Evolutionary conservation across 1,140 invertebrate genomes (phyloP).

Genomic region (Scaptomyza graminum): DNA sequence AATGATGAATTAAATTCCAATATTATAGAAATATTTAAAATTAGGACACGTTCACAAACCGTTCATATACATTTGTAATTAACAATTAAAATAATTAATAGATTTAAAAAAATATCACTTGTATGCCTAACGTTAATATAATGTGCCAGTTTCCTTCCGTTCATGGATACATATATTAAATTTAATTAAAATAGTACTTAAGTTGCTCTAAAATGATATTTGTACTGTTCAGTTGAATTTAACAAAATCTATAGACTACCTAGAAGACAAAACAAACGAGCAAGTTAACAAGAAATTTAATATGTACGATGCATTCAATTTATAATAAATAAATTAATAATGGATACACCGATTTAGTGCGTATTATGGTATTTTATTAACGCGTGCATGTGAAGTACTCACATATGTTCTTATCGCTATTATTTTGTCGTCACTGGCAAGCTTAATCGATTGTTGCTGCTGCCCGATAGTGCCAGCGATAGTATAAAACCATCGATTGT

Average conservation of each 20-base stretch:
- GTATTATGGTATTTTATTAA: constrained; percentile 2
- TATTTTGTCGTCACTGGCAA: constrained; percentile 16
- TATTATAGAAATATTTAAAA: constrained; percentile 11
- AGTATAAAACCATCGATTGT: too few species aligned
- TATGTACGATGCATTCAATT: constrained; percentile 1
- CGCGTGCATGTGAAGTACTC: background rate
- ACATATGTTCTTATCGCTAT: constrained; percentile 2
- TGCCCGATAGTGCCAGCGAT: too few species aligned
- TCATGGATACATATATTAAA: constrained; percentile 15
- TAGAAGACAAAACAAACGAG: background rate
- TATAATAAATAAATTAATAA: background rate
- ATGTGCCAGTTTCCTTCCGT: constrained; percentile 8
- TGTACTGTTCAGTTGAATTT: constrained; percentile 29
- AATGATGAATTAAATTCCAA: background rate
- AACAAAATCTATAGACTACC: constrained; percentile 24
- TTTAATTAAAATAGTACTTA: constrained; percentile 26
- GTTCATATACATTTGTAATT: constrained; percentile 7
- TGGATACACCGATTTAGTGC: background rate
- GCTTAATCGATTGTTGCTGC: too few species aligned
- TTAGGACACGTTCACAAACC: background rate
- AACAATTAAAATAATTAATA: constrained; percentile 4
- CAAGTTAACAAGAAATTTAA: background rate
- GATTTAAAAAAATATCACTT: background rate
- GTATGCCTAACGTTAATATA: constrained; percentile 8
- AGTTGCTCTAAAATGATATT: constrained; percentile 34